Percentiles rank a stretch among this genome's conserved stretches.
These are phyloP conservation scores for Sardina pilchardus DNA, from an alignment of 2,113 vertebrate genomes.

Conservation along the genomic window DNA sequence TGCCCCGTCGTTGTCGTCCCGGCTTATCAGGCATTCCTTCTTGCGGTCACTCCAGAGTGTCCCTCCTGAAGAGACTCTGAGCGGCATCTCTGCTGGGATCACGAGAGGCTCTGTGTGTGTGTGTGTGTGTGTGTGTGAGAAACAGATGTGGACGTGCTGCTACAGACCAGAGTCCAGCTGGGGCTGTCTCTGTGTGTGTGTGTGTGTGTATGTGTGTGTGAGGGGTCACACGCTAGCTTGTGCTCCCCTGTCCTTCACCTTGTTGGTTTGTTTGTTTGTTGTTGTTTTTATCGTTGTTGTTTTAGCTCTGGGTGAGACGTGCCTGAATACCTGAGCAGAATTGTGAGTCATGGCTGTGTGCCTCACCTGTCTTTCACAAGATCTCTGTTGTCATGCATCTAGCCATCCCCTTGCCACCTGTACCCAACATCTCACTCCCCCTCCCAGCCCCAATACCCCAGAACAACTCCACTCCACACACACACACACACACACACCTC, in stretches of 20 bases:
- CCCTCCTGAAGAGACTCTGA: neutral
- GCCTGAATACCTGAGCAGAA: constrained; percentile 28
- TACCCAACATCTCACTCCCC: constrained; percentile 56
- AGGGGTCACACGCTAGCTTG: no score
- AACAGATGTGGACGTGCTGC: neutral
- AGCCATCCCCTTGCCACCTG: constrained; percentile 45
- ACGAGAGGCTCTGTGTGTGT: neutral
- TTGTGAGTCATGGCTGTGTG: constrained; percentile 41
- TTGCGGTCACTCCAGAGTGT: neutral
- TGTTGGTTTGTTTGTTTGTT: neutral
- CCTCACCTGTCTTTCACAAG: constrained; percentile 46
- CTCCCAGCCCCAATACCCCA: neutral
- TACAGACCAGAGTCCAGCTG: neutral
- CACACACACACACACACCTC: constrained; percentile 7
- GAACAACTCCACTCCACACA: constrained; percentile 24
- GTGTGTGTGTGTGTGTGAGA: neutral
- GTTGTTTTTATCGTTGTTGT: neutral
- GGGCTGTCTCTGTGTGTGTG: neutral
- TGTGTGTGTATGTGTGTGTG: neutral
- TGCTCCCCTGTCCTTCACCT: neutral
- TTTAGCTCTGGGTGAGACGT: neutral
- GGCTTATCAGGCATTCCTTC: neutral
- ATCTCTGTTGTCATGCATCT: constrained; percentile 49
- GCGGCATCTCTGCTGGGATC: neutral
- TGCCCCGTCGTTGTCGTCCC: neutral